phyloP scores from a whole-genome alignment of 2,797 vertebrate species.

The Acanthopagrus latus region DNA sequence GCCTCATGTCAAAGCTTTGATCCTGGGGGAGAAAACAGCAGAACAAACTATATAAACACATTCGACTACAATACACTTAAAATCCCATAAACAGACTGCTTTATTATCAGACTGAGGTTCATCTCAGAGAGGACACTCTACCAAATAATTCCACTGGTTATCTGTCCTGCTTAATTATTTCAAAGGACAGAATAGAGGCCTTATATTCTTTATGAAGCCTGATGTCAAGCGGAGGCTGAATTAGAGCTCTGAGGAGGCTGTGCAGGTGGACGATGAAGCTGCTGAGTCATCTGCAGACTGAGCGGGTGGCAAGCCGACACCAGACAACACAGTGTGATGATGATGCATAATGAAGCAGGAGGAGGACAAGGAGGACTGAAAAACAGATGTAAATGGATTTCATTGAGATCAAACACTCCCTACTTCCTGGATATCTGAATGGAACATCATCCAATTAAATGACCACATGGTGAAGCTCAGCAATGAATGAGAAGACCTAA shows the following conservation, averaged over 20 bases:
- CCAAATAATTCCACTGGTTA: slow-evolving; percentile 12
- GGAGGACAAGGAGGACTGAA: slow-evolving; percentile 10
- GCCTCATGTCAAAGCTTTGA: slow-evolving; percentile 40
- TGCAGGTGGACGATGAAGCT: slow-evolving; percentile 13
- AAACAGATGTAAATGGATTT: not conserved
- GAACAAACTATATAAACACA: slow-evolving; percentile 29
- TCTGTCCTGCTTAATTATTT: slow-evolving; percentile 26
- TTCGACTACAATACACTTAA: slow-evolving; percentile 14
- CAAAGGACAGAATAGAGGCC: slow-evolving; percentile 28
- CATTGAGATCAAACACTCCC: not conserved
- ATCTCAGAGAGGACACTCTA: not conserved
- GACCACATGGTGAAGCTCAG: not conserved
- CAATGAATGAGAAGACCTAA: not conserved
- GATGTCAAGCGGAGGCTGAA: slow-evolving; percentile 28
- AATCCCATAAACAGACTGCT: slow-evolving; percentile 8
- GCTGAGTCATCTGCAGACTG: slow-evolving; percentile 61
- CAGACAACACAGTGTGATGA: slow-evolving; percentile 15
- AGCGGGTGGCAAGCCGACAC: slow-evolving; percentile 48
- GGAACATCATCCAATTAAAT: not conserved
- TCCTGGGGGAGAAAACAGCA: slow-evolving; percentile 38
- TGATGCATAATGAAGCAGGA: slow-evolving; percentile 15
- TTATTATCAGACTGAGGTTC: not conserved
- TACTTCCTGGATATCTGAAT: not conserved
- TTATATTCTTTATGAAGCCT: slow-evolving; percentile 41
- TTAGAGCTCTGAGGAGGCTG: slow-evolving; percentile 24